phyloP scores from a whole-genome alignment of 2,888 invertebrate genomes.

The Cataglyphis albicans region DNA sequence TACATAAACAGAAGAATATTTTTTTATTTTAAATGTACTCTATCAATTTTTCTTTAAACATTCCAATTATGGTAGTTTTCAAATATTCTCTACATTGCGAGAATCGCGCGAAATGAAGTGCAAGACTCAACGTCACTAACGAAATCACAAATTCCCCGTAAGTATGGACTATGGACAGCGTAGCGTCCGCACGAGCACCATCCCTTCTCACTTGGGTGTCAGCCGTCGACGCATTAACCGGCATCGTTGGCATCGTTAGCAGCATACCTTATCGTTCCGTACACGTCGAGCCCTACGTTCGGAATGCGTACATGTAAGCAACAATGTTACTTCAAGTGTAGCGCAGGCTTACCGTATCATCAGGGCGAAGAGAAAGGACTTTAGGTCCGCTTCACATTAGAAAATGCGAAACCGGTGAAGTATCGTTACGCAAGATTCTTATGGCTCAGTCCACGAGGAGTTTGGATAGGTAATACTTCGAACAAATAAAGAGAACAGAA shows the following conservation, averaged over 20 bases:
- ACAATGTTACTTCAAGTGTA: conserved; percentile 63
- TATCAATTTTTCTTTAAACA: not conserved
- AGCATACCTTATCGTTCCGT: conserved; percentile 83
- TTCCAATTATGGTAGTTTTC: conserved; percentile 40
- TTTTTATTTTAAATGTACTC: not conserved
- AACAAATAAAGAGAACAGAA: not conserved
- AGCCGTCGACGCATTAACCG: conserved; percentile 72
- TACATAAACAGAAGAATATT: not conserved
- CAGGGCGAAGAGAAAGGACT: conserved; percentile 1
- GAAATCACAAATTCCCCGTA: conserved; percentile 83
- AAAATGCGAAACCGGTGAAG: not conserved
- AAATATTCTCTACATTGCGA: conserved; percentile 59
- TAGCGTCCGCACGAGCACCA: conserved; percentile 68
- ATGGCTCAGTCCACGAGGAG: not conserved
- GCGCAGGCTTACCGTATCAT: conserved; percentile 44
- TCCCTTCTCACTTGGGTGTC: conserved; percentile 59
- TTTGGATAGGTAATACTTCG: not conserved
- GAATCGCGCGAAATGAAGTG: conserved; percentile 59
- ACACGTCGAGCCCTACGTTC: conserved; percentile 70
- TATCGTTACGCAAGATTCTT: not conserved
- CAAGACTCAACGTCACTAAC: conserved; percentile 56
- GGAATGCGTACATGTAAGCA: conserved; percentile 80
- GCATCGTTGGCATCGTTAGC: conserved; percentile 81
- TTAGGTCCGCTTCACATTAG: not conserved
- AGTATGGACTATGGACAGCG: conserved; percentile 75